phyloP scores from a whole-genome alignment of 2,113 vertebrate species.

The Alexandromys fortis region DNA sequence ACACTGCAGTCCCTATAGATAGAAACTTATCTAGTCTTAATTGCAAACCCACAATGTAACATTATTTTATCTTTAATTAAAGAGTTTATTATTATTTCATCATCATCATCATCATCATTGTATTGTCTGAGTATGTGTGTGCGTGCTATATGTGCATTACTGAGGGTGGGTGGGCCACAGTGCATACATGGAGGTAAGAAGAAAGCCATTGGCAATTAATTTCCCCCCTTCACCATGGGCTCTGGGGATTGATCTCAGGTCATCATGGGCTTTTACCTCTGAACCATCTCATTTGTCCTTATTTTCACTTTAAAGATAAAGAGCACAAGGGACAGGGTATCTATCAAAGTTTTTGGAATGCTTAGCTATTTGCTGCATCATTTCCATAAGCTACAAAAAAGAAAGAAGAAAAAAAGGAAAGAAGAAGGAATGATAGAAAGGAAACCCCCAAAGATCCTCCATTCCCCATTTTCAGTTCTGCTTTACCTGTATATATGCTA shows the following conservation, averaged over 20 bases:
- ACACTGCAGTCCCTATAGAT: background rate
- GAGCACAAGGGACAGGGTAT: background rate
- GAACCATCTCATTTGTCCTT: background rate
- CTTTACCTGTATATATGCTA: background rate
- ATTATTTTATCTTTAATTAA: conserved; percentile 10
- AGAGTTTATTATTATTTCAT: too few relatives aligned
- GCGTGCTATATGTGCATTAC: background rate
- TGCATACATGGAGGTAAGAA: background rate
- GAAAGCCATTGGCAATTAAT: background rate
- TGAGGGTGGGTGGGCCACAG: background rate
- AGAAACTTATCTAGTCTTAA: background rate
- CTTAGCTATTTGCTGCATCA: background rate
- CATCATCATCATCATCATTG: background rate
- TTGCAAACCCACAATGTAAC: background rate
- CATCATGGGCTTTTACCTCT: background rate
- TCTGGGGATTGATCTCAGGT: background rate
- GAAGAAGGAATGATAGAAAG: background rate
- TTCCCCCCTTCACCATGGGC: background rate
- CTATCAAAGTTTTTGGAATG: background rate
- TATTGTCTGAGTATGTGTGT: too few relatives aligned
- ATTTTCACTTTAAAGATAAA: background rate
- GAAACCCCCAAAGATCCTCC: background rate
- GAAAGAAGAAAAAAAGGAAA: too few relatives aligned
- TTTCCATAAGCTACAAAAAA: background rate
- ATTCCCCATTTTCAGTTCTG: background rate